Evolutionary conservation across 2,797 vertebrate species (phyloP).

Genomic region (Pangasius mekongensis): DNA sequence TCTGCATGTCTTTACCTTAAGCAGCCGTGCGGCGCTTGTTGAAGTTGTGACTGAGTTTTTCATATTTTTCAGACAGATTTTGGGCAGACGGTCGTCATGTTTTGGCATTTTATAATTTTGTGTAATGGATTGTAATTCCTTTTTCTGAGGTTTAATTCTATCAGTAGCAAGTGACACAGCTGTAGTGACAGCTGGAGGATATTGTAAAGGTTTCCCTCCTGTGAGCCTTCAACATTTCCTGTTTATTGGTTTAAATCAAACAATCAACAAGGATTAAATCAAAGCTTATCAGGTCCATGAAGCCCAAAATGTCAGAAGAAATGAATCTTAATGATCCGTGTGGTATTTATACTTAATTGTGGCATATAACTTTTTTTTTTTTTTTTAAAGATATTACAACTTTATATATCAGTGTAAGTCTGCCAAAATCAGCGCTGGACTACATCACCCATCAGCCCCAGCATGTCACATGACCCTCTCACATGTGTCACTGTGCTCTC

Average conservation of each 20-base stretch:
- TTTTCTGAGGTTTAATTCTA: not conserved
- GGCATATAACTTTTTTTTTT: too few species aligned
- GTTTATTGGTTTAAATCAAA: not conserved
- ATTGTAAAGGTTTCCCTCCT: not conserved
- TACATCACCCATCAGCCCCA: too few species aligned
- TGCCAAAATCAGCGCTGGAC: too few species aligned
- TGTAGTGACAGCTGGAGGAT: not conserved
- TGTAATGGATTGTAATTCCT: not conserved
- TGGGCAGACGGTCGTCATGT: not conserved
- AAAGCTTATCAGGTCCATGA: not conserved
- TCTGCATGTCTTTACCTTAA: conserved; percentile 58
- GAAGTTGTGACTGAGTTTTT: not conserved
- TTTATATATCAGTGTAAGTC: too few species aligned
- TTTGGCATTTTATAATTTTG: not conserved
- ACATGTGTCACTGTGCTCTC: too few species aligned
- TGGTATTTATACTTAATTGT: not conserved
- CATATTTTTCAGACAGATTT: not conserved
- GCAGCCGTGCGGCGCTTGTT: not conserved
- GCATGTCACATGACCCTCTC: too few species aligned
- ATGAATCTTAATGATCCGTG: not conserved
- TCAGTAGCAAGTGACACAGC: not conserved
- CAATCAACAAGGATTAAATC: too few species aligned
- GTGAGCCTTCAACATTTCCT: not conserved
- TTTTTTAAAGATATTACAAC: too few species aligned
- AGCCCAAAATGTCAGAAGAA: not conserved